Conservation (phyloP, 2,888 invertebrate species). For the Endotricha flammealis region DNA sequence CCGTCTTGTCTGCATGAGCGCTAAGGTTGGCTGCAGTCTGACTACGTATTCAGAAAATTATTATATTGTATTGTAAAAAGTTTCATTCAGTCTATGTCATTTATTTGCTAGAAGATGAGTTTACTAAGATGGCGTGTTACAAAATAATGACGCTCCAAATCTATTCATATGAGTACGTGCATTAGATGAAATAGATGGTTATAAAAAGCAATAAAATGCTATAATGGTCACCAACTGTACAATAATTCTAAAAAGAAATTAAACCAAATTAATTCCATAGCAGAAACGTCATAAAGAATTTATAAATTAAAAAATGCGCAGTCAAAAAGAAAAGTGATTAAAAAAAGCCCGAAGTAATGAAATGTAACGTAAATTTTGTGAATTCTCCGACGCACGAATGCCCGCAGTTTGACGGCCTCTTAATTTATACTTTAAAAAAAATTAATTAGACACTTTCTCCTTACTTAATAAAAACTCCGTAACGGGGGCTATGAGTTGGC, state of each 20-base stretch:
- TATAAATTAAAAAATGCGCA: conserved; percentile 4
- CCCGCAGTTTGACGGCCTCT: conserved; percentile 42
- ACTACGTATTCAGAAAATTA: too few species aligned
- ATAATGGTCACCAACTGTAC: too few species aligned
- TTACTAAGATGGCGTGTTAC: too few species aligned
- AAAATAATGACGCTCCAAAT: too few species aligned
- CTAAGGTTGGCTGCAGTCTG: too few species aligned
- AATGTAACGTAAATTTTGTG: conserved; percentile 55
- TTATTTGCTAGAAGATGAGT: too few species aligned
- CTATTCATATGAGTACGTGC: too few species aligned
- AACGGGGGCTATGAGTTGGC: conserved; percentile 12
- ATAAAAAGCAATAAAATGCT: too few species aligned
- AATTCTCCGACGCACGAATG: conserved; percentile 57
- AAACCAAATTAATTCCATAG: conserved; percentile 13
- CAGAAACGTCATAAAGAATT: conserved; percentile 5
- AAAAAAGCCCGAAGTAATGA: conserved; percentile 54
- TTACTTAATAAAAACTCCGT: conserved; percentile 44
- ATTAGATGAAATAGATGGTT: too few species aligned
- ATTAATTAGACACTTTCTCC: conserved; percentile 61
- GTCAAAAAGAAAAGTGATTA: conserved; percentile 50
- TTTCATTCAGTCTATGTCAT: too few species aligned
- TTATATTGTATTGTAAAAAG: too few species aligned
- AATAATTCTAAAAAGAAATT: conserved; percentile 14
- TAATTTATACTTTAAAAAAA: conserved; percentile 54
- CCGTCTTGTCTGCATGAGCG: too few species aligned